These are phyloP conservation scores for Lithophane ornitopus DNA, from an alignment of 2,888 invertebrate species.

Conservation along the genomic window DNA sequence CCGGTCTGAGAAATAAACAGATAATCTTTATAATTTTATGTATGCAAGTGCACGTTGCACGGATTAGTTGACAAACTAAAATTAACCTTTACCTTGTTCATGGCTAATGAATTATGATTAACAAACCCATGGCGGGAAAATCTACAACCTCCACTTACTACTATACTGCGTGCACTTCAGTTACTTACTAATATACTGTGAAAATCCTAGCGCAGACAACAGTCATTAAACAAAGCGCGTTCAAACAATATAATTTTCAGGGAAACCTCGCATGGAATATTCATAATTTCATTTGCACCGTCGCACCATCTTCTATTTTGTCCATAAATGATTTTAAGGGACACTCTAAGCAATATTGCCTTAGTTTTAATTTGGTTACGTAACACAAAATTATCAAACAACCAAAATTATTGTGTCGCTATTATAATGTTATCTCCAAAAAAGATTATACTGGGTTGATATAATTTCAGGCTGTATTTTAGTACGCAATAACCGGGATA, in stretches of 20 bases:
- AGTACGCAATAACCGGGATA: background rate
- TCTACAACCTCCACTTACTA: background rate
- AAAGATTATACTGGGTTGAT: slow-evolving; percentile 1
- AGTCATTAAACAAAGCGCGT: background rate
- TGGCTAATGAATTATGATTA: background rate
- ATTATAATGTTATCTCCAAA: slow-evolving; percentile 16
- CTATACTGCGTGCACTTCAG: too few relatives aligned
- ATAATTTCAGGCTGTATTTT: slow-evolving; percentile 9
- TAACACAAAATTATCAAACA: slow-evolving; percentile 5
- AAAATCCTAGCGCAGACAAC: background rate
- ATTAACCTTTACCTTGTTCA: background rate
- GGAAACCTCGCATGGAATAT: slow-evolving; percentile 9
- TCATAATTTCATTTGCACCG: slow-evolving; percentile 21
- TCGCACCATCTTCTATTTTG: background rate
- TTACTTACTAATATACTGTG: background rate
- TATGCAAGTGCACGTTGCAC: too few relatives aligned
- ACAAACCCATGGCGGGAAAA: too few relatives aligned
- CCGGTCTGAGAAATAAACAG: too few relatives aligned
- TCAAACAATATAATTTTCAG: slow-evolving; percentile 9
- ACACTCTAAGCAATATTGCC: background rate
- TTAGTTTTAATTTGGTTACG: slow-evolving; percentile 13
- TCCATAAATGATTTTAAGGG: background rate
- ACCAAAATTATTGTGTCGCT: background rate
- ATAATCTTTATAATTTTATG: too few relatives aligned
- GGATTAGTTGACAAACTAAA: background rate